phyloP scores from a whole-genome alignment of 2,888 invertebrate species.

The Teleogryllus oceanicus region DNA sequence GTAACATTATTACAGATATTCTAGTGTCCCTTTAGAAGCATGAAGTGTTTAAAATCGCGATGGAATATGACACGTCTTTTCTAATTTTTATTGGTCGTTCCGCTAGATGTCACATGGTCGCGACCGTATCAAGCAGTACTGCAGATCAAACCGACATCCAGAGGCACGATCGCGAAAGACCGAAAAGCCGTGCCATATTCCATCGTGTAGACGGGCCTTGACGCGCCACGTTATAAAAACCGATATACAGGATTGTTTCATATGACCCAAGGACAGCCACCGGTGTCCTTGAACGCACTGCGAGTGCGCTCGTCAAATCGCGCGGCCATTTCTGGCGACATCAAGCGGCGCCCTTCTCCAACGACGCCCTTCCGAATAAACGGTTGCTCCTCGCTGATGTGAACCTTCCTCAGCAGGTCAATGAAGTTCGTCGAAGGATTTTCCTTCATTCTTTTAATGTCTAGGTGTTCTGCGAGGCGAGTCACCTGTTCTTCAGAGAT shows the following conservation, averaged over 20 bases:
- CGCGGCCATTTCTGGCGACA: constrained; percentile 46
- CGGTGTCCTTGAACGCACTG: neutral
- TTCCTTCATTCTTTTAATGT: constrained; percentile 52
- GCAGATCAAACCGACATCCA: too few relatives aligned
- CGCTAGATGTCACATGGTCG: too few relatives aligned
- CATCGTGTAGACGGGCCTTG: too few relatives aligned
- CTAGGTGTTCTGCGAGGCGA: constrained; percentile 48
- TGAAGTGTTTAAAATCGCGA: too few relatives aligned
- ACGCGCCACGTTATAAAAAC: too few relatives aligned
- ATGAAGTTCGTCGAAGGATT: constrained; percentile 48
- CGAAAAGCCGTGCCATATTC: too few relatives aligned
- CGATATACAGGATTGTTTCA: neutral
- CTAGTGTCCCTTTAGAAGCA: too few relatives aligned
- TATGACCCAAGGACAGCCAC: neutral
- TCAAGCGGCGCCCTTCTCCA: constrained; percentile 50
- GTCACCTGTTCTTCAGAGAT: constrained; percentile 45
- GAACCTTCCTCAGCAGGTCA: constrained; percentile 32
- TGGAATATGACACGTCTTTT: too few relatives aligned
- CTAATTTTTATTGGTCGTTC: too few relatives aligned
- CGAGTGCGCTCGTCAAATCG: constrained; percentile 44
- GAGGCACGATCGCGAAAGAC: too few relatives aligned
- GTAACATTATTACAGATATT: too few relatives aligned
- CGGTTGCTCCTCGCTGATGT: constrained; percentile 21
- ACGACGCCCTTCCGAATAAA: constrained; percentile 47
- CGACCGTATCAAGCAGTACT: too few relatives aligned